Percentiles rank a stretch among this genome's conserved stretches.
phyloP scores from a whole-genome alignment of 2,797 vertebrate genomes.

The Toxotes lorentzi region DNA sequence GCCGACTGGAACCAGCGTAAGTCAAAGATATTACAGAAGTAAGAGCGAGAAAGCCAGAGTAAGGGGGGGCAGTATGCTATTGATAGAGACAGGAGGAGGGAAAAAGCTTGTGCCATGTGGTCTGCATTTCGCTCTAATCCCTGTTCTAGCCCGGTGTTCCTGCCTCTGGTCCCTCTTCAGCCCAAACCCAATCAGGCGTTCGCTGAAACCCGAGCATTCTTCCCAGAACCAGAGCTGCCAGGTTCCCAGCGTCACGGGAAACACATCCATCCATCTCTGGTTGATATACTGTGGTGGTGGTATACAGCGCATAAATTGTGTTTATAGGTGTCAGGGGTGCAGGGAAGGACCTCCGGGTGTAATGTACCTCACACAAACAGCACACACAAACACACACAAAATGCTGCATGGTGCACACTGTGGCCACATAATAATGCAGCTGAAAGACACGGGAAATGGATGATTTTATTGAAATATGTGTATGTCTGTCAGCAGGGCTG shows the following conservation, averaged over 20 bases:
- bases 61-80: slow-evolving; percentile 52
- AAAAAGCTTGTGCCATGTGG: slow-evolving; percentile 79
- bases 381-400: slow-evolving; percentile 29
- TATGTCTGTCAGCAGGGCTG: slow-evolving; percentile 63
- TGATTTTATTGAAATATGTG: slow-evolving; percentile 74
- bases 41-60: slow-evolving; percentile 35
- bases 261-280: slow-evolving; percentile 40
- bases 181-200: slow-evolving; percentile 58
- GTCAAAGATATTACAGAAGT: slow-evolving; percentile 63
- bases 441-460: slow-evolving; percentile 73
- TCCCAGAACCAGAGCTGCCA: slow-evolving; percentile 38
- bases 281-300: slow-evolving; percentile 50
- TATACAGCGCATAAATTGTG: slow-evolving; percentile 60
- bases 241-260: slow-evolving; percentile 41
- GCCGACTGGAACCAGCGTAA: slow-evolving; percentile 44
- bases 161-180: slow-evolving; percentile 59
- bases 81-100: slow-evolving; percentile 72
- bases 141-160: slow-evolving; percentile 69
- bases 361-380: slow-evolving; percentile 58
- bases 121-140: slow-evolving; percentile 79
- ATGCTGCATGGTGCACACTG: slow-evolving; percentile 37
- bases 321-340: slow-evolving; percentile 62
- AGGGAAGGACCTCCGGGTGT: slow-evolving; percentile 56
- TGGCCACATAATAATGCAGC: slow-evolving; percentile 71
- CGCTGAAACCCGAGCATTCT: slow-evolving; percentile 60